A percentile compares a stretch with the other conserved stretches of the same genome.
phyloP scores from a whole-genome alignment of 2,888 invertebrate genomes.

The Agrenia bidenticulata region DNA sequence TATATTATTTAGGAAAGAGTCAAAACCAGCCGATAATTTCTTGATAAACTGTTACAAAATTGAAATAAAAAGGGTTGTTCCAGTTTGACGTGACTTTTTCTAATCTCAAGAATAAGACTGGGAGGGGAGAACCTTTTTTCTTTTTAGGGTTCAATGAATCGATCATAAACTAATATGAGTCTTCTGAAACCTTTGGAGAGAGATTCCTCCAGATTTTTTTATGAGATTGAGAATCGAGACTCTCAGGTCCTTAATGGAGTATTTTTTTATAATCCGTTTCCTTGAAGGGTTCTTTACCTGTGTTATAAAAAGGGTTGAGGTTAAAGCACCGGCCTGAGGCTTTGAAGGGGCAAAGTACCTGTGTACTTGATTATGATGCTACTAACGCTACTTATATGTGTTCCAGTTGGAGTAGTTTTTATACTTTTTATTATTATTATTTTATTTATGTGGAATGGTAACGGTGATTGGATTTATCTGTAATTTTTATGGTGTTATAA shows the following conservation, averaged over 20 bases:
- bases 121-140: slow-evolving; percentile 1
- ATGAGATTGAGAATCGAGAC: background rate
- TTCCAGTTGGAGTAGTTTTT: background rate
- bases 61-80: slow-evolving; percentile 13
- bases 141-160: slow-evolving; percentile 15
- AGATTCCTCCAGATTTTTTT: background rate
- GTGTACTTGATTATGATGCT: too few species aligned
- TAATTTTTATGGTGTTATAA: too few species aligned
- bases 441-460: background rate
- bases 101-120: background rate
- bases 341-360: too few species aligned
- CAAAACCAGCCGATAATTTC: background rate
- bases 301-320: slow-evolving; percentile 19
- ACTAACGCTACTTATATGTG: too few species aligned
- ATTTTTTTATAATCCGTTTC: slow-evolving; percentile 16
- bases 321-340: slow-evolving; percentile 14
- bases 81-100: slow-evolving; percentile 12
- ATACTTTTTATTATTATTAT: slow-evolving; percentile 7
- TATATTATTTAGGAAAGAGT: background rate
- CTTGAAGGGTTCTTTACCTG: slow-evolving; percentile 19
- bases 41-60: slow-evolving; percentile 17
- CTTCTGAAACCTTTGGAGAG: background rate
- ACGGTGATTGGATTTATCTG: background rate
- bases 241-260: slow-evolving; percentile 9
- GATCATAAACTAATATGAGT: slow-evolving; percentile 19